Conservation (phyloP, 2,113 vertebrate species). For the Oncorhynchus keta region DNA sequence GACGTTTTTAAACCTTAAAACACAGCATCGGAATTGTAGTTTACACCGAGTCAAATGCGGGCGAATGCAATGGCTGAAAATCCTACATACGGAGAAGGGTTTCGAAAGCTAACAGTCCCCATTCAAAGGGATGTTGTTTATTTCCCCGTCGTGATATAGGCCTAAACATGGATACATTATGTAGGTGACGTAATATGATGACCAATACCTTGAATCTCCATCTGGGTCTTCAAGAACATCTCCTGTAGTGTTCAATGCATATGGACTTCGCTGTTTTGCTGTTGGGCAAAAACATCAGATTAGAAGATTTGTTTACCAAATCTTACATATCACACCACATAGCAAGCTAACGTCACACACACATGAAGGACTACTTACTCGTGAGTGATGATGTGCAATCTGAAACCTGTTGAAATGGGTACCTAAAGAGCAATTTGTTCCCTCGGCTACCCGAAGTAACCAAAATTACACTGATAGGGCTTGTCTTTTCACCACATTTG, state of each 20-base stretch:
- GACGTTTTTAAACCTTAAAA: too few relatives aligned
- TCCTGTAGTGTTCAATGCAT: constrained; percentile 82
- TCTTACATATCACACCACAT: background rate
- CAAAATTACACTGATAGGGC: constrained; percentile 93
- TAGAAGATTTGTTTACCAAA: background rate
- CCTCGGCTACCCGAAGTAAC: constrained; percentile 96
- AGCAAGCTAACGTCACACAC: background rate
- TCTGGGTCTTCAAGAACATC: constrained; percentile 88
- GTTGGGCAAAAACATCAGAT: constrained; percentile 4
- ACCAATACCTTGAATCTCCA: constrained; percentile 90
- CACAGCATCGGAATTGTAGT: too few relatives aligned
- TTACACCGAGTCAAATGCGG: too few relatives aligned
- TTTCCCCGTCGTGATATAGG: background rate
- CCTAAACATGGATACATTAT: background rate
- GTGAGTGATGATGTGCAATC: constrained; percentile 77
- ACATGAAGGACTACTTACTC: constrained; percentile 73
- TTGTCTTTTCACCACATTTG: constrained; percentile 83
- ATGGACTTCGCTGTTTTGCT: constrained; percentile 72
- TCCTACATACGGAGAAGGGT: too few relatives aligned
- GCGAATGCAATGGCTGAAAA: too few relatives aligned
- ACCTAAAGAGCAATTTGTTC: constrained; percentile 93
- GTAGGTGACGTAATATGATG: background rate
- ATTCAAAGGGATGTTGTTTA: background rate
- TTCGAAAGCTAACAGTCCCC: too few relatives aligned
- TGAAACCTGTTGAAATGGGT: constrained; percentile 85